Evolutionary conservation across 1,140 invertebrate genomes (phyloP).

Genomic region (Apis dorsata): DNA sequence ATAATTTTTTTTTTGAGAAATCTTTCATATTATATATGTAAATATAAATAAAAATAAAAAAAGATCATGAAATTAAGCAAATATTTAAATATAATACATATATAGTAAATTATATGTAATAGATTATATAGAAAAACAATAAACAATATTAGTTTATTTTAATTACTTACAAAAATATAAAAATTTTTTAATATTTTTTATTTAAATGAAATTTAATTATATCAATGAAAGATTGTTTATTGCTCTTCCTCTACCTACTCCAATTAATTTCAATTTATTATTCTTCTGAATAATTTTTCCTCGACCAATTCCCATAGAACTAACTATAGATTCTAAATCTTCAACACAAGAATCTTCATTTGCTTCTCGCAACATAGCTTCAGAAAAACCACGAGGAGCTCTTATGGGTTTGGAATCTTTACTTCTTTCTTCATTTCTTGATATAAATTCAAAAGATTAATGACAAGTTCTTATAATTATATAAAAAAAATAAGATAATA

Average conservation of each 20-base stretch:
- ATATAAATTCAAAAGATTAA: constrained; percentile 48
- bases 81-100: constrained; percentile 41
- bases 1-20: neutral
- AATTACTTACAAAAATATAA: constrained; percentile 2
- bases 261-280: neutral
- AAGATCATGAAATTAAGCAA: constrained; percentile 29
- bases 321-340: constrained; percentile 58
- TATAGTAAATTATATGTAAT: constrained; percentile 17
- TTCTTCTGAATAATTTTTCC: constrained; percentile 11
- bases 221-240: neutral
- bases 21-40: constrained; percentile 51
- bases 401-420: constrained; percentile 29
- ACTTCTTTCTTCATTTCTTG: constrained; percentile 27
- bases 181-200: neutral
- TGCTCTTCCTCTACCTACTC: constrained; percentile 17
- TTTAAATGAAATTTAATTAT: neutral
- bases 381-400: constrained; percentile 56
- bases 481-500: neutral
- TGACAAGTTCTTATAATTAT: constrained; percentile 38
- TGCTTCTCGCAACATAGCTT: constrained; percentile 53
- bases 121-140: constrained; percentile 17
- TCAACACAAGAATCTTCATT: constrained; percentile 34
- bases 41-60: constrained; percentile 57
- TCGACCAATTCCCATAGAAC: constrained; percentile 55
- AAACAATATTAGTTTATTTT: constrained; percentile 6